Evolutionary conservation across 2,113 vertebrate genomes (phyloP).

Genomic region (Ifrita kowaldi): DNA sequence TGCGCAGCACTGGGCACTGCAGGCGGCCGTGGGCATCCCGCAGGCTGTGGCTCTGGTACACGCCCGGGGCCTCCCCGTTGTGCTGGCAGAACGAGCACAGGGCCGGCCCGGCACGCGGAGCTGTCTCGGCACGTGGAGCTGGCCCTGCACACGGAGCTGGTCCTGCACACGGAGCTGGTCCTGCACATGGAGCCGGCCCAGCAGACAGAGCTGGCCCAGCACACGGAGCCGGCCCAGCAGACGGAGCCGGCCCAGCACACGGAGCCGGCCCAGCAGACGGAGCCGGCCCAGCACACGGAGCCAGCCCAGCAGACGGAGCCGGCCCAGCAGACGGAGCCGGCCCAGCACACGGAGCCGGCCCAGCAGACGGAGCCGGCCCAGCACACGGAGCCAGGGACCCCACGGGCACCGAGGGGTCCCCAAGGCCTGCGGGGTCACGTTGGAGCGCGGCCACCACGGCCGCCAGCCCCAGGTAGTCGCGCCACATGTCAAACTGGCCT

Average conservation of each 20-base stretch:
- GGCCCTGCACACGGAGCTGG: no score
- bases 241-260: rapidly evolving
- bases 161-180: rapidly evolving
- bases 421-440: rapidly evolving
- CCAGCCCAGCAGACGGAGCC: no score
- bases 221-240: rapidly evolving
- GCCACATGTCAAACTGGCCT: not conserved
- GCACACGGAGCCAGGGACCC: rapidly evolving
- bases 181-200: rapidly evolving
- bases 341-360: rapidly evolving
- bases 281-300: no score
- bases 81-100: not conserved
- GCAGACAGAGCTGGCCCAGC: rapidly evolving
- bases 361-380: rapidly evolving
- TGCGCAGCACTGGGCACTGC: not conserved
- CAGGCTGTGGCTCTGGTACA: not conserved
- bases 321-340: rapidly evolving
- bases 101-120: rapidly evolving
- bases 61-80: not conserved
- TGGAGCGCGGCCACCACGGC: rapidly evolving
- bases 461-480: not conserved
- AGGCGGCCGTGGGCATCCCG: not conserved
- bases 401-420: rapidly evolving
- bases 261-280: rapidly evolving
- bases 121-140: rapidly evolving